Base-by-base conservation (phyloP, 64 coral and sea anemone genomes). In the Stylophora pistillata region DNA sequence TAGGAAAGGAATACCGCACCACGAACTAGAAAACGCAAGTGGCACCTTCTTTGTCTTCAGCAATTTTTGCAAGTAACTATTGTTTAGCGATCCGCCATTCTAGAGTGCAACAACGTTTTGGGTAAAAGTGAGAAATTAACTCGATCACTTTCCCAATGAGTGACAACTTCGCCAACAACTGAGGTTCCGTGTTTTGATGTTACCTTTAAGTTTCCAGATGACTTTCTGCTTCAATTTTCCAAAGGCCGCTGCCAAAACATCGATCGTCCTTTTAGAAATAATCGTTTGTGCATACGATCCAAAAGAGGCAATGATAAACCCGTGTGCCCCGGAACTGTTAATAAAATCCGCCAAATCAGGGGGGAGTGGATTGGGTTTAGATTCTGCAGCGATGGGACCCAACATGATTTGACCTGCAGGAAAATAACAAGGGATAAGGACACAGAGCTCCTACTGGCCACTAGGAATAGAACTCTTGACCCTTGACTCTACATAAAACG, bases 151-250 rank as follows among this genome's bases (percentile, higher is more conserved):
- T 15, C 7, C 9, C 56, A 7, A 57, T 10, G n/a, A 71, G n/a
- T 28, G 26, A 71, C 18, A 9, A 18, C 15, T 15, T 10, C 56
- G 21, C 59, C 15, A 62, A 62, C 15, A 12, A 62, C 2, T 17
- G 59, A 7, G 14, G 15, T 7, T 62, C 0, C 13, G 21, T 12
- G 61, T 18, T 64, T 21, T 13, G 7, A 17, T 0, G 28, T 72
- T 74, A 72, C 91, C 91, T 93, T 71, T 58, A 26, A 75, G 68
- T 53, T 75, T 93, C 91, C 91, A 93, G 25, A 93, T 53, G 0
- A 89, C 78, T 85, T 76, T 94, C 58, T 94, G 86, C 55, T 94
- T 94, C 21, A 94, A 76, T 17, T 86, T 80, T 1, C 91, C 86
- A 70, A 93, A 93, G 62, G 78, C 91, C 20, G 81, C 60, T 59